Evolutionary conservation across 2,113 vertebrate genomes (phyloP).

Genomic region (Tor tambroides): DNA sequence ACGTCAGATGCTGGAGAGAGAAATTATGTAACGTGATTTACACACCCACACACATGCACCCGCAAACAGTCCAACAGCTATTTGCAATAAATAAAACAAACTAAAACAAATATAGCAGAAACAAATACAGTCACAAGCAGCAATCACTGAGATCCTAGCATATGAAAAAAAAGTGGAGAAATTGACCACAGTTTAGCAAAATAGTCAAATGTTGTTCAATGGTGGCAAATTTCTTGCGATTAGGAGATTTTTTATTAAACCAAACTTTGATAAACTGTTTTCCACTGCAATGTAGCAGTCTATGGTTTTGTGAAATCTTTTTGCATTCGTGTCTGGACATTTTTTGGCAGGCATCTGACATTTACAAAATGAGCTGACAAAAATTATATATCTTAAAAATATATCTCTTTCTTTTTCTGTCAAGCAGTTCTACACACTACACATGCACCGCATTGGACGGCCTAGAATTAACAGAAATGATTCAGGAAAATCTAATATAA

Average conservation of each 20-base stretch:
- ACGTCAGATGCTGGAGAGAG: constrained; percentile 85
- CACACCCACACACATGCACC: constrained; percentile 41
- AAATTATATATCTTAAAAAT: too few species aligned
- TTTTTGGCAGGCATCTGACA: background rate
- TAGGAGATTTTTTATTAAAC: background rate
- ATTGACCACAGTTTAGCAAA: background rate
- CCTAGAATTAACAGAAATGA: background rate
- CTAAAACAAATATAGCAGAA: constrained; percentile 18
- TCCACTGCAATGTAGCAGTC: background rate
- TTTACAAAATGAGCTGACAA: background rate
- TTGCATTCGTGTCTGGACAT: background rate
- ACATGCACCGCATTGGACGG: background rate
- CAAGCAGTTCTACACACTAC: background rate
- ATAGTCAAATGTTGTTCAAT: background rate
- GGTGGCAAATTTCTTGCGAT: background rate
- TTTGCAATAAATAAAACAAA: constrained; percentile 20
- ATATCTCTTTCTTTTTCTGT: background rate
- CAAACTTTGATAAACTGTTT: background rate
- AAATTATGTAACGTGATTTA: constrained; percentile 44
- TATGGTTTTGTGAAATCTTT: background rate
- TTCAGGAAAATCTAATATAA: background rate
- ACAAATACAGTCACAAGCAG: background rate
- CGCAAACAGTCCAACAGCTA: background rate
- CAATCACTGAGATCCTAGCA: background rate
- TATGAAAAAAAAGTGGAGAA: background rate